A percentile compares a stretch with the other conserved stretches of the same genome.
These are phyloP conservation scores for Apis dorsata DNA, from an alignment of 1,140 invertebrate species.

Conservation along the genomic window DNA sequence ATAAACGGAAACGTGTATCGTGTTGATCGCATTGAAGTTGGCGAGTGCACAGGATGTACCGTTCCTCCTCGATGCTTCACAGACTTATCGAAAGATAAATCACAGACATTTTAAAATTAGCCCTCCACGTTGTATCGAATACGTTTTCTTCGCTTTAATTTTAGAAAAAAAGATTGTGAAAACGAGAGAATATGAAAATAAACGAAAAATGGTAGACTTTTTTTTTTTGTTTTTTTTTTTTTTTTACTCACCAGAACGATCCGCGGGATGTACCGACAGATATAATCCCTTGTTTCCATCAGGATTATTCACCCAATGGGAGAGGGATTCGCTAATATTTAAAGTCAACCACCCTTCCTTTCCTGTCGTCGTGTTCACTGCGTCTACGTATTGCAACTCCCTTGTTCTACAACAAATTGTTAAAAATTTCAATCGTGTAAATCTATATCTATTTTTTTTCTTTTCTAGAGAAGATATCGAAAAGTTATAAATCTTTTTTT, in stretches of 20 bases:
- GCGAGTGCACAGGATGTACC: not conserved
- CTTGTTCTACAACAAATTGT: constrained; percentile 79
- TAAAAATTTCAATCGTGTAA: not conserved
- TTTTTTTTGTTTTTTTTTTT: too few relatives aligned
- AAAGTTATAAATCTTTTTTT: too few relatives aligned
- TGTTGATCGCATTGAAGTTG: not conserved
- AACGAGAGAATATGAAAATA: too few relatives aligned
- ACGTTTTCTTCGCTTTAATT: not conserved
- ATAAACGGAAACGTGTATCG: too few relatives aligned
- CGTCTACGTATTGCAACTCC: constrained; percentile 84
- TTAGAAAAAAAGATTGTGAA: too few relatives aligned
- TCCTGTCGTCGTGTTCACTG: constrained; percentile 83
- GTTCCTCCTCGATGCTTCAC: not conserved
- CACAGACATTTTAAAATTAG: constrained; percentile 3
- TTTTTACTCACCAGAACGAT: constrained; percentile 82
- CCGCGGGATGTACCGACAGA: constrained; percentile 87
- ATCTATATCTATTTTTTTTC: not conserved
- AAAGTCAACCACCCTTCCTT: constrained; percentile 89
- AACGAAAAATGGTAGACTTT: too few relatives aligned
- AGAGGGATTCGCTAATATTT: constrained; percentile 87
- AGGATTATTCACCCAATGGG: constrained; percentile 88
- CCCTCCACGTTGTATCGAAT: not conserved
- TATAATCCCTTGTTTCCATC: constrained; percentile 93
- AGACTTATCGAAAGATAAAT: constrained; percentile 12
- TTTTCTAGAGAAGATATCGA: too few relatives aligned